Evolutionary conservation across 2,113 vertebrate genomes (phyloP).

Genomic region (Oceanodroma tethys): DNA sequence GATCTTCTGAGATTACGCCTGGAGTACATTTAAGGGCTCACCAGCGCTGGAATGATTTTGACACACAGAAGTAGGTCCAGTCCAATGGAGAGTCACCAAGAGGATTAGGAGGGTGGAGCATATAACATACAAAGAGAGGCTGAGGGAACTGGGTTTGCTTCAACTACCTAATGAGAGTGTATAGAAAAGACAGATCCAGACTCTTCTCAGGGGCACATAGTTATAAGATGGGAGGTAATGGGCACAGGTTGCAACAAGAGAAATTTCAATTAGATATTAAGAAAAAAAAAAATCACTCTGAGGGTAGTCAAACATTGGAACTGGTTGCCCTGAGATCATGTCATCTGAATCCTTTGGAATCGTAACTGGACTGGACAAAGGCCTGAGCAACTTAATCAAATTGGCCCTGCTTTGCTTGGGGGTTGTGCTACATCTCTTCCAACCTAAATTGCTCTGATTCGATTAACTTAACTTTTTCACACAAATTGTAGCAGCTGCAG

Average conservation of each 20-base stretch:
- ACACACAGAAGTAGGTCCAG: neutral
- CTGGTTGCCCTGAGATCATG: neutral
- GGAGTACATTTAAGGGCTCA: neutral
- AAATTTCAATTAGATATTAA: neutral
- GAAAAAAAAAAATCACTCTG: neutral
- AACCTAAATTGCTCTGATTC: neutral
- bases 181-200: neutral
- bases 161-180: neutral
- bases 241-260: neutral
- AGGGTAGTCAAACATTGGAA: neutral
- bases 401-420: neutral
- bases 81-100: neutral
- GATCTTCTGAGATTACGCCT: neutral
- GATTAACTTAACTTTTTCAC: neutral
- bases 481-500: neutral
- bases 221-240: neutral
- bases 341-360: neutral
- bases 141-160: neutral
- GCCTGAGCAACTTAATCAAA: neutral
- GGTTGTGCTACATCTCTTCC: neutral
- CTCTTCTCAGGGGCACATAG: neutral
- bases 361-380: neutral
- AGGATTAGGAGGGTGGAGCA: neutral
- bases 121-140: neutral
- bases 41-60: neutral